A percentile compares a stretch with the other conserved stretches of the same genome.
Conservation (phyloP, 2,113 vertebrate species). For the Setophaga coronata region DNA sequence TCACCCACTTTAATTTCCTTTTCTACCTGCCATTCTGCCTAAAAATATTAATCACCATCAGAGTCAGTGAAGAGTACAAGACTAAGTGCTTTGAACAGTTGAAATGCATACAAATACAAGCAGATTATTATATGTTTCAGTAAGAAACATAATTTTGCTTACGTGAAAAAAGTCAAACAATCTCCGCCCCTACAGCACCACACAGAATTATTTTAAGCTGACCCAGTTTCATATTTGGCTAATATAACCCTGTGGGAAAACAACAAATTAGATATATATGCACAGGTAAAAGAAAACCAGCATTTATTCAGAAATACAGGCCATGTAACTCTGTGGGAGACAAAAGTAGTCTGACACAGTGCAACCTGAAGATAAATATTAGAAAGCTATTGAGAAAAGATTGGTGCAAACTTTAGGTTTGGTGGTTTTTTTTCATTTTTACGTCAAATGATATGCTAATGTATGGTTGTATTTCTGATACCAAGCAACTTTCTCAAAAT, state of each 20-base stretch:
- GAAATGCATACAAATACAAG: background rate
- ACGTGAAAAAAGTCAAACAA: background rate
- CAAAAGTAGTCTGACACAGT: background rate
- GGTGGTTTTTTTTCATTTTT: background rate
- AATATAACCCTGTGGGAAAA: background rate
- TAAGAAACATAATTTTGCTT: background rate
- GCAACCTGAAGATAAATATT: background rate
- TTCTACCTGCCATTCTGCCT: background rate
- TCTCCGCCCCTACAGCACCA: background rate
- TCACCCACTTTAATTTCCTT: background rate
- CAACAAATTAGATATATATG: background rate
- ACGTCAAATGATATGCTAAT: background rate
- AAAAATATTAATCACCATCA: background rate
- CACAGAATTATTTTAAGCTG: slow-evolving; percentile 18
- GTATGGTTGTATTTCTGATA: background rate
- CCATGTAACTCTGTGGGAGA: background rate
- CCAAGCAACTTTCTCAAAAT: background rate
- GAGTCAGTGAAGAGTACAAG: background rate
- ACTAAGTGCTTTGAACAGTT: background rate
- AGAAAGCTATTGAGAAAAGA: background rate
- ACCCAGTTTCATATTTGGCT: background rate
- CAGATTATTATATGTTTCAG: background rate
- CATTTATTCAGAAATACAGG: background rate
- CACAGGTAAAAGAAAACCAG: background rate
- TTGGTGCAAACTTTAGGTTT: background rate